phyloP scores from a whole-genome alignment of 2,888 invertebrate species.

The Calameuta pallipes region DNA sequence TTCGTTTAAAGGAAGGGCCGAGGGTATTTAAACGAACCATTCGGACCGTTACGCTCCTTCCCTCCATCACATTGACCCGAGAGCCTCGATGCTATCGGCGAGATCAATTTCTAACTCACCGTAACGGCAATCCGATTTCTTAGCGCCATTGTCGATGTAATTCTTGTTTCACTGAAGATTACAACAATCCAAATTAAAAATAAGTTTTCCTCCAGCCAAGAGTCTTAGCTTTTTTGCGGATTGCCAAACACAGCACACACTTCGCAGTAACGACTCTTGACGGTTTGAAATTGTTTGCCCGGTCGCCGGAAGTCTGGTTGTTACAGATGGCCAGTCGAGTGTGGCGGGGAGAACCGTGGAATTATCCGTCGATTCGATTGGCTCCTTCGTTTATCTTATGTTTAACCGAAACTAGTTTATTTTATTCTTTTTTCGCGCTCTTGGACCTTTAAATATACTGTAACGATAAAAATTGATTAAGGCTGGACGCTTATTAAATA shows the following conservation, averaged over 20 bases:
- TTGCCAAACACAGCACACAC: constrained; percentile 38
- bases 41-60: constrained; percentile 39
- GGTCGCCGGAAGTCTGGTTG: constrained; percentile 32
- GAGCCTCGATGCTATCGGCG: constrained; percentile 12
- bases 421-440: too few species aligned
- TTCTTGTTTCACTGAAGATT: constrained; percentile 10
- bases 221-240: constrained; percentile 20
- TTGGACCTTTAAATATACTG: too few species aligned
- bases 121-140: constrained; percentile 50
- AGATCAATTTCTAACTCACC: constrained; percentile 41
- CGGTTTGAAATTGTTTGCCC: constrained; percentile 58
- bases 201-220: constrained; percentile 3
- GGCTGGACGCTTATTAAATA: too few species aligned
- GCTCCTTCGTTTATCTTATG: too few species aligned
- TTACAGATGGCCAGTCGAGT: constrained; percentile 3
- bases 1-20: constrained; percentile 2
- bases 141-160: constrained; percentile 49
- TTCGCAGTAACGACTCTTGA: constrained; percentile 48
- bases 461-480: too few species aligned
- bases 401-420: too few species aligned
- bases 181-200: neutral
- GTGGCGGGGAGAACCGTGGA: too few species aligned
- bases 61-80: neutral
- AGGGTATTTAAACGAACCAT: constrained; percentile 53
- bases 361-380: too few species aligned